Base-by-base conservation (phyloP, 2,888 invertebrate genomes). In the Geotrupes spiniger region DNA sequence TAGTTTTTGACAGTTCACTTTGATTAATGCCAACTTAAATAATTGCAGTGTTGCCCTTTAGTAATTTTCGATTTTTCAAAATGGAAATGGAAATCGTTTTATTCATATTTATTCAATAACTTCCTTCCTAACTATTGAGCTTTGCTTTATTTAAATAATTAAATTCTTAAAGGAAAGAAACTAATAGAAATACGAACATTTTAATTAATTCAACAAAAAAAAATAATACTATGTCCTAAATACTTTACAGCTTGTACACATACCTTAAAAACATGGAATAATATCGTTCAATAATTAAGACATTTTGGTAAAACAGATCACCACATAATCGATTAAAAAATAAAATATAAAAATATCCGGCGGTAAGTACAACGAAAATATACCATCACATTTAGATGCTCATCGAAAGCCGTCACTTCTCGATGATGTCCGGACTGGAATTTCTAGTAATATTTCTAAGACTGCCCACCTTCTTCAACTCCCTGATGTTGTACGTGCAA, bases 401-500 rank as follows among this genome's bases (percentile, higher is more conserved):
- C 21, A 37, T 8, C 9, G 17, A 11, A 11, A 10, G 14, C 17
- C 11, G 36, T 49, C 45, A 49, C 38, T 49, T 49, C 31, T 45
- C 36, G 15, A 49, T 17, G 10, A 49, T 40, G 38, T 49, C 49
- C 5, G 45, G 45, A 36, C 49, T 55, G 9, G 56, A 46, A n/a
- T 40, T 44, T 36, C 51, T 36, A 4, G 47, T 28, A 40, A 58
- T 54, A 29, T 62, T 60, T 48, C 60, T 62, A 9, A 67, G 47
- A 47, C 62, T 67, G 52, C 83, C 78, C 16, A 89, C 81, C 42
- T 84, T 85, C 66, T 89, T 89, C 50, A 91, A 71, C 65, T 90
- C 87, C 0, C 88, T 87, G 1, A 87, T 87, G 60, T 87, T 87
- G 63, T 85, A 91, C 53, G 84, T 86, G 36, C 90, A 88, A 63